phyloP scores from a whole-genome alignment of 2,888 invertebrate genomes.

The Drosophila picticornis region DNA sequence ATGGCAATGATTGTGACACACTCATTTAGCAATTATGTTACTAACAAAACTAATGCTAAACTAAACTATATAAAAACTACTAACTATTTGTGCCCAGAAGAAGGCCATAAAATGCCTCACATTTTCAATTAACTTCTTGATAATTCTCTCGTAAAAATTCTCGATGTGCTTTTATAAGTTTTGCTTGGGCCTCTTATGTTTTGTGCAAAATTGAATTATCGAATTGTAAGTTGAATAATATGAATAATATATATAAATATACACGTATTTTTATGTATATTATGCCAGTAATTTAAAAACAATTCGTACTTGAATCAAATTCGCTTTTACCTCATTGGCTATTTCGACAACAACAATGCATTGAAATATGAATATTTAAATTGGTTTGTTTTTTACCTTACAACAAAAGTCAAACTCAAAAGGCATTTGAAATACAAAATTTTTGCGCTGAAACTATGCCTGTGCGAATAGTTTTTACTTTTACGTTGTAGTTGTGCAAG shows the following conservation, averaged over 20 bases:
- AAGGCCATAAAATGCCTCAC: slow-evolving; percentile 17
- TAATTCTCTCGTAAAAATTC: slow-evolving; percentile 16
- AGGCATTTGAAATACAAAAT: slow-evolving; percentile 29
- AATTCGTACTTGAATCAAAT: slow-evolving; percentile 27
- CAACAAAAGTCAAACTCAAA: slow-evolving; percentile 27
- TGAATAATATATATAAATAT: not conserved
- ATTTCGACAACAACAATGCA: slow-evolving; percentile 58
- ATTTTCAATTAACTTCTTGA: slow-evolving; percentile 33
- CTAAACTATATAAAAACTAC: slow-evolving; percentile 18
- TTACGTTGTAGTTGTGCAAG: slow-evolving; percentile 73
- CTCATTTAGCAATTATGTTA: slow-evolving; percentile 43
- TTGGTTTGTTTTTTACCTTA: slow-evolving; percentile 38
- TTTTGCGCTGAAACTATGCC: slow-evolving; percentile 48
- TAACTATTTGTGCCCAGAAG: slow-evolving; percentile 22
- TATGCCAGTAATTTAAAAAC: slow-evolving; percentile 13
- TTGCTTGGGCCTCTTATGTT: slow-evolving; percentile 37
- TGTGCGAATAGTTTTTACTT: slow-evolving; percentile 57
- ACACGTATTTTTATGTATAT: not conserved
- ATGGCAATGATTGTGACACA: slow-evolving; percentile 33
- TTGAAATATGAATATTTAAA: slow-evolving; percentile 33
- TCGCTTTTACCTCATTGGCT: slow-evolving; percentile 45
- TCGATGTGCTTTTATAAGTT: slow-evolving; percentile 45
- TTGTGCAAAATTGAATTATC: slow-evolving; percentile 32
- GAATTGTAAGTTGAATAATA: slow-evolving; percentile 40
- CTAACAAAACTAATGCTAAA: slow-evolving; percentile 38